Base-by-base conservation (phyloP, 2,888 invertebrate species). In the Diarsia brunnea region DNA sequence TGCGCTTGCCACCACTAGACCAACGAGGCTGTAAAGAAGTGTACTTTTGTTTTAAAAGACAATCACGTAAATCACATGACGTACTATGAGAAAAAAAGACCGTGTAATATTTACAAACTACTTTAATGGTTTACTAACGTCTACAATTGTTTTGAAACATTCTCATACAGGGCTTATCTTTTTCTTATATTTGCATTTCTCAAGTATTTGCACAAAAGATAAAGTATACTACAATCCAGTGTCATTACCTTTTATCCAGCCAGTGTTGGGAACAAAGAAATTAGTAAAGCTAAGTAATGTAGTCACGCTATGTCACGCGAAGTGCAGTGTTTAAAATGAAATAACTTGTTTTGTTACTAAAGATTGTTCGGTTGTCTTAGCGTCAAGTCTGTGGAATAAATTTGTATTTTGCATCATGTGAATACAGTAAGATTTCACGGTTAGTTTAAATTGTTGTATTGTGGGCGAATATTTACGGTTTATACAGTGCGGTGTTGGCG, bases 131-230 rank as follows among this genome's bases (percentile, higher is more conserved):
- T 67, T 43, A 49, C 49, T 16, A 12, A 31, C 7, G 19, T 24
- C 38, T 55, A 24, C 55, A 10, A 60, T 43, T 14, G 67, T 43
- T 69, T 58, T 24, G 24, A 45, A 64, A 77, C 49, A 49, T 24
- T 24, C n/a, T 79, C 27, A 16, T 58, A n/a, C 3, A 19, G 0
- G 27, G 45, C 55, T 73, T 81, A 81, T 79, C 73, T 73, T 73
- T n/a, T 65, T 69, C 73, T 63, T 69, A 38, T 61, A 68, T 79
- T 68, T 75, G 38, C 27, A 75, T 63, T 81, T 67, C 55, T 24
- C 65, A 77, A 77, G 66, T 81, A 69, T 79, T 63, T 81, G 49
- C 63, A 47, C 24, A 31, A 27, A 53, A 80, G 77, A 85, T 81
- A 81, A 81, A 61, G 38, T 61, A 21, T 61, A 24, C n/a, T 43